phyloP scores from a whole-genome alignment of 2,888 invertebrate genomes.

The Phengaris alcon region DNA sequence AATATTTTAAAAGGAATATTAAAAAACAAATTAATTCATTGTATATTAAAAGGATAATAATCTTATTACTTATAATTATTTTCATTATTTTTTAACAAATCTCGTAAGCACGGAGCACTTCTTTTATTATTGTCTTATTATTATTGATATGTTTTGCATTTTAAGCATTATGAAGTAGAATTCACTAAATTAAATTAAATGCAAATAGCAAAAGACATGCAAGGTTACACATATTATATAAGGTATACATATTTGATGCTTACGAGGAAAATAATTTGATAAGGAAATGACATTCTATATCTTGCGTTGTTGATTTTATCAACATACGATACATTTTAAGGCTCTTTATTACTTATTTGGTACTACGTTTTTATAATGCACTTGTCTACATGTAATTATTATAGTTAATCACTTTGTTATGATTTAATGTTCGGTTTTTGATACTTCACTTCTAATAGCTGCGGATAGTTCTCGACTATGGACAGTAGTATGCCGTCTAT shows the following conservation, averaged over 20 bases:
- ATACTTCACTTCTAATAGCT: conserved; percentile 92
- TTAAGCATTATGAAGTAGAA: not conserved
- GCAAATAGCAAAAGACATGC: not conserved
- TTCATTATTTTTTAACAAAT: not conserved
- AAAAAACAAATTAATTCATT: not conserved
- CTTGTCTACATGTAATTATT: conserved; percentile 19
- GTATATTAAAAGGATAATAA: not conserved
- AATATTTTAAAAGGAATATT: not conserved
- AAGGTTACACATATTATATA: no score
- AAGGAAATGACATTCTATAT: not conserved
- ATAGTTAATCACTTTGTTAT: conserved; percentile 51
- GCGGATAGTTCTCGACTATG: conserved; percentile 98
- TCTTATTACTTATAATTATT: not conserved
- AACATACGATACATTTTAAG: not conserved
- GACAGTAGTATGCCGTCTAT: conserved; percentile 96
- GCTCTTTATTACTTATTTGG: not conserved
- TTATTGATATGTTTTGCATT: conserved; percentile 11
- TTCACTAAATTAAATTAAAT: not conserved
- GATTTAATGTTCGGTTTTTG: conserved; percentile 69
- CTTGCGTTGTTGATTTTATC: not conserved
- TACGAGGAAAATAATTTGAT: not conserved
- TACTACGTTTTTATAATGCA: conserved; percentile 31
- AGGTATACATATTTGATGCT: not conserved
- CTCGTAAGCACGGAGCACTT: not conserved
- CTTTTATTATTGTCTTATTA: not conserved